These are phyloP conservation scores for Leptarthrus brevirostris DNA, from an alignment of 2,888 invertebrate species.

Conservation along the genomic window DNA sequence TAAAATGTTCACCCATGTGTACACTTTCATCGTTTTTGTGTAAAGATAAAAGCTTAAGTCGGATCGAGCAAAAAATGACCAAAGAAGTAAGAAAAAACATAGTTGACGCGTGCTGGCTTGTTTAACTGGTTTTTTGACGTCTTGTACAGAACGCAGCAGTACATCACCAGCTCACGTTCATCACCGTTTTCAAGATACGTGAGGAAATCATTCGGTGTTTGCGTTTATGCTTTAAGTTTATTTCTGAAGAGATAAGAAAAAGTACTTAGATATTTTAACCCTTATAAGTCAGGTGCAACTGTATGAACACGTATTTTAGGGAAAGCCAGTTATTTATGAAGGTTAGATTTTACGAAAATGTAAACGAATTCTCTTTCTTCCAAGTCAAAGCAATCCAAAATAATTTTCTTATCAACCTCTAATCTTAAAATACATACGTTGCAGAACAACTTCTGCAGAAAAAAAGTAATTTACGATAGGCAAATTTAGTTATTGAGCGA, in stretches of 20 bases:
- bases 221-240: background rate
- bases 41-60: constrained; percentile 39
- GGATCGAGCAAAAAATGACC: background rate
- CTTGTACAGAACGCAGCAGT: constrained; percentile 22
- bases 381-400: too few species aligned
- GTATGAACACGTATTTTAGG: constrained; percentile 12
- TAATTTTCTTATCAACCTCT: too few species aligned
- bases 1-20: constrained; percentile 44
- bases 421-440: too few species aligned
- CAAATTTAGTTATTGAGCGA: too few species aligned
- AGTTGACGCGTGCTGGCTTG: constrained; percentile 43
- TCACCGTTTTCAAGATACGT: constrained; percentile 25
- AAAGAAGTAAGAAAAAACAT: constrained; percentile 22
- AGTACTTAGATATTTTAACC: constrained; percentile 6
- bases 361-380: too few species aligned
- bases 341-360: too few species aligned
- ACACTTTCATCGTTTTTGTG: constrained; percentile 40
- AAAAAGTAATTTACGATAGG: too few species aligned
- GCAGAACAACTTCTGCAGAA: too few species aligned
- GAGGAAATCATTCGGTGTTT: background rate
- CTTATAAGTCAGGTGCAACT: background rate
- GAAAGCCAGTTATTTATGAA: too few species aligned
- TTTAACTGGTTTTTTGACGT: constrained; percentile 37
- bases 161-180: constrained; percentile 34
- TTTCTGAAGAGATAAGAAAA: constrained; percentile 2